These are phyloP conservation scores for Platynereis dumerilii DNA, from an alignment of 2,888 invertebrate genomes.

Conservation along the genomic window DNA sequence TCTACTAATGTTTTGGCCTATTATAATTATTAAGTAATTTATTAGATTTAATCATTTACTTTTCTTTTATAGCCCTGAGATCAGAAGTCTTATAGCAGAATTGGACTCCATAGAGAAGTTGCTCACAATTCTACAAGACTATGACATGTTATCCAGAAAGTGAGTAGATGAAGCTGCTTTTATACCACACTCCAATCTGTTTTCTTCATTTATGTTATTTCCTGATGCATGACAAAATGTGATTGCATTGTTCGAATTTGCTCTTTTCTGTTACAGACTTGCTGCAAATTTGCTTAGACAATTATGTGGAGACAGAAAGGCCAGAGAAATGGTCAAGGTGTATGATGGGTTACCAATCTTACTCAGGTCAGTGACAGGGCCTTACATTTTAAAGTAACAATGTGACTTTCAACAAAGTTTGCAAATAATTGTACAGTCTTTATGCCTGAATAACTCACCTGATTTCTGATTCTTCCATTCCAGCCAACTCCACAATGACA, in stretches of 20 bases:
- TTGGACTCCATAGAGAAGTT: constrained; percentile 57
- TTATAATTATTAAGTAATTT: not conserved
- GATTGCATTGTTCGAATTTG: too few relatives aligned
- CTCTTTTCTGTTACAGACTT: constrained; percentile 42
- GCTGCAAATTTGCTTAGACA: constrained; percentile 56
- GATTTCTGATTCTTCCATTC: constrained; percentile 18
- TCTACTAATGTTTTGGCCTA: not conserved
- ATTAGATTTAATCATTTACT: constrained; percentile 1
- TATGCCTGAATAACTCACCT: too few relatives aligned
- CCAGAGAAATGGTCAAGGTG: constrained; percentile 53
- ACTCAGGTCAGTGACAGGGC: constrained; percentile 49
- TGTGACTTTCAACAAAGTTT: too few relatives aligned
- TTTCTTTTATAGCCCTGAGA: not conserved
- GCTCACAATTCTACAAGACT: constrained; percentile 58
- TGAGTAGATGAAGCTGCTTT: constrained; percentile 39
- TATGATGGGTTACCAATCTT: constrained; percentile 61
- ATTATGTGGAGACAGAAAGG: constrained; percentile 54
- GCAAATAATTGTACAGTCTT: too few relatives aligned
- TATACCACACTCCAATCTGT: not conserved
- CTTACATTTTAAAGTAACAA: too few relatives aligned
- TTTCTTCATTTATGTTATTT: not conserved
- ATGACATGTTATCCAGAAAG: constrained; percentile 61
- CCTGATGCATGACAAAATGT: not conserved
- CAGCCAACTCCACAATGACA: constrained; percentile 62
- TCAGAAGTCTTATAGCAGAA: constrained; percentile 50